These are phyloP conservation scores for Onychomys torridus DNA, from an alignment of 2,797 vertebrate genomes.

Conservation along the genomic window DNA sequence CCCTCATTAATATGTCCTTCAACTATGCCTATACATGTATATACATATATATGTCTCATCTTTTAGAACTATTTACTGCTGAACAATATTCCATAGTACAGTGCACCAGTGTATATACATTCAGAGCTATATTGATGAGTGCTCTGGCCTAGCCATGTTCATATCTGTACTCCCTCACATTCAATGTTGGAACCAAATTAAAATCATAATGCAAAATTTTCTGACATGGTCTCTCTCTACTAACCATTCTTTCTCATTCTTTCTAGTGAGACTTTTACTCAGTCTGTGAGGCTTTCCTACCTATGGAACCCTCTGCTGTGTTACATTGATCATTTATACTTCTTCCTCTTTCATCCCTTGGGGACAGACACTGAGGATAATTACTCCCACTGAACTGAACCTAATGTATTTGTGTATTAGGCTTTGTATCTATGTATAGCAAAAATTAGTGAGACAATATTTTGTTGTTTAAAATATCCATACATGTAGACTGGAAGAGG, in stretches of 20 bases:
- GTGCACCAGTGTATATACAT: not conserved
- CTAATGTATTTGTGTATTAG: not conserved
- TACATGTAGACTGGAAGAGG: not conserved
- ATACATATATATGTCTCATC: not conserved
- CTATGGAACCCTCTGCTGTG: not conserved
- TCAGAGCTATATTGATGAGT: not conserved
- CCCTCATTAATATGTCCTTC: not conserved
- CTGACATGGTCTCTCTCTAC: not conserved
- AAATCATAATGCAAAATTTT: constrained; percentile 1
- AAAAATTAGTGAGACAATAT: not conserved
- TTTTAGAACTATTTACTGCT: not conserved
- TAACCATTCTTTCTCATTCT: not conserved
- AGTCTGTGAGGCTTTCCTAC: not conserved
- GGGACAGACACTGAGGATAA: not conserved
- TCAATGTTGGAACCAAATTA: not conserved
- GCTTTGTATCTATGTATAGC: not conserved
- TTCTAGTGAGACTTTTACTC: not conserved
- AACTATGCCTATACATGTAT: not conserved
- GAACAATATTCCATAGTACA: not conserved
- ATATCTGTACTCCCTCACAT: not conserved
- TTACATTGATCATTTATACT: not conserved
- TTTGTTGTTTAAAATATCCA: not conserved
- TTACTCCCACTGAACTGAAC: not conserved
- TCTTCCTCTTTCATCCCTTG: not conserved
- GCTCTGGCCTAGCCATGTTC: not conserved